Evolutionary conservation across 2,113 vertebrate species (phyloP).

Genomic region (Calonectris borealis): DNA sequence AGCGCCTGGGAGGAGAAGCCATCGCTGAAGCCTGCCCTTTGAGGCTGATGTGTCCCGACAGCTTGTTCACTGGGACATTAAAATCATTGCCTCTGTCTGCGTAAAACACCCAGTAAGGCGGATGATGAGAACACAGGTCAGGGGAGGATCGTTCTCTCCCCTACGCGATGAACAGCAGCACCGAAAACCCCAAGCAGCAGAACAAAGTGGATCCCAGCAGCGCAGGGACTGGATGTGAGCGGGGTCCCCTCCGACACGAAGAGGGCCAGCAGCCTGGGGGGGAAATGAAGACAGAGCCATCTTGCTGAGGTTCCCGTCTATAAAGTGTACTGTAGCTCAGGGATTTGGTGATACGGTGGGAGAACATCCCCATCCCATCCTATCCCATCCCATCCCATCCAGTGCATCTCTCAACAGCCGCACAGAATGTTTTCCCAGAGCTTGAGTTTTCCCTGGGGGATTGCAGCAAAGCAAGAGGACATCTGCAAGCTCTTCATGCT

Average conservation of each 20-base stretch:
- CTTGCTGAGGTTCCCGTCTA: not conserved
- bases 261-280: not conserved
- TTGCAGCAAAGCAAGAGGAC: not conserved
- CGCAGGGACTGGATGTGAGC: fast-evolving
- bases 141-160: not conserved
- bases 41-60: constrained; percentile 67
- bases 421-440: not conserved
- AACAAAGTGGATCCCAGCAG: fast-evolving
- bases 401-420: not conserved
- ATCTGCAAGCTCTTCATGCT: not conserved
- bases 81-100: constrained; percentile 49
- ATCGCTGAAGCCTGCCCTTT: constrained; percentile 17
- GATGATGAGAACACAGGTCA: constrained; percentile 20
- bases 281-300: fast-evolving
- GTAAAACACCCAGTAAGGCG: not conserved
- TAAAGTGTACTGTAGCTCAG: not conserved
- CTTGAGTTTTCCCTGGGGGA: not conserved
- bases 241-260: not conserved
- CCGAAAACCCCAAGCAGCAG: not conserved
- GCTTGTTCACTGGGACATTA: constrained; percentile 62
- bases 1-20: constrained; percentile 14
- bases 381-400: not conserved
- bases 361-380: not conserved
- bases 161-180: fast-evolving
- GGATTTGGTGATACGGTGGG: not conserved